Evolutionary conservation across 2,113 vertebrate genomes (phyloP), one percentile per base, ranked within the genome.

Genomic region (Ursus arctos): DNA sequence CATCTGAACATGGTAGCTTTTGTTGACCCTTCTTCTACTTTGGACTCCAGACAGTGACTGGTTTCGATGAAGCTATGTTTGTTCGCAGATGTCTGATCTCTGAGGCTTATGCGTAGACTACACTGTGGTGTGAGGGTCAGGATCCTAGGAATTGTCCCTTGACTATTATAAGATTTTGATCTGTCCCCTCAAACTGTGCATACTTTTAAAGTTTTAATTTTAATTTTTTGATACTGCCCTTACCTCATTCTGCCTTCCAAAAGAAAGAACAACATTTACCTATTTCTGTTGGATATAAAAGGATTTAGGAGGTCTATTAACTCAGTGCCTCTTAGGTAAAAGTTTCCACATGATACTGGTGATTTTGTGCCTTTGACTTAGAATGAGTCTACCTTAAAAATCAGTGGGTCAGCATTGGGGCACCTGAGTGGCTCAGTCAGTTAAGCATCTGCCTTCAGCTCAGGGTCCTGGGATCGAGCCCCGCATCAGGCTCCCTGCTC

Each of bases 61-160:
- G 51, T 82, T 90, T 21, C 33, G 28, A 94, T 49, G 49, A 36
- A 51, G 28, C 11, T 28, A 0, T 9, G 1, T 53, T 71, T 0
- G 8, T 31, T 69, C 8, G 2, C 8, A 11, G 36, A 16, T 51
- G 21, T 28, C n/a, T 76, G 43, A 31, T 57, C 43, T 16, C 40
- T 47, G 67, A 77, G 57, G 47, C 49, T 49, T 16, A 24, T 6
- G 28, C 11, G 26, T 57, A 16, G 13, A 2, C 59, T 77, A 7
- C 2, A 0, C 19, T 24, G 1, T 13, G 22, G 22, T 24, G 57
- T 24, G 57, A 55, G 21, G 31, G 15, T 21, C 40, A 16, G 65
- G 26, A 36, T 59, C 1, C 0, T 10, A 10, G 21, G 3, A 26
- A 14, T 16, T 0, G 0, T n/a, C 31, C 65, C 33, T 55, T 24